Conservation (phyloP, 2,797 vertebrate species). For the Tapirus indicus region DNA sequence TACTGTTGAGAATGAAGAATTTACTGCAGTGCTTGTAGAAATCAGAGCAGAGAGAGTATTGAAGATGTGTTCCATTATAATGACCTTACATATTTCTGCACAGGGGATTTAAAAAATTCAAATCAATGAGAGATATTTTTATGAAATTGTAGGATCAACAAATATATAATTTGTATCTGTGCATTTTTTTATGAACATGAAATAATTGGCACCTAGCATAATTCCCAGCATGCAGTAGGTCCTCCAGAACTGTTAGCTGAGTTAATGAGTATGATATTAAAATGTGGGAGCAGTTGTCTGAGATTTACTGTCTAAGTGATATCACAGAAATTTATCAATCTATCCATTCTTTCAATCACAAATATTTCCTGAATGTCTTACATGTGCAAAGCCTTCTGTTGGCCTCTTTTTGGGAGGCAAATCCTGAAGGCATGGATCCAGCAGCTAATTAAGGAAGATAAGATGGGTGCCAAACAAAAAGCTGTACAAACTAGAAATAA, state of each 20-base stretch:
- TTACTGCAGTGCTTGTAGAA: background rate
- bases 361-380: background rate
- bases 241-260: conserved; percentile 20
- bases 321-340: background rate
- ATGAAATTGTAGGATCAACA: background rate
- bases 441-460: background rate
- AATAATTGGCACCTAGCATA: background rate
- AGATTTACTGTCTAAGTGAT: background rate
- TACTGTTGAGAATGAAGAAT: background rate
- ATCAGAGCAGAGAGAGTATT: background rate
- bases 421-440: background rate
- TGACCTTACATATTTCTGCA: background rate
- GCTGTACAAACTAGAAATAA: background rate
- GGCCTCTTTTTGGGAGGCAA: background rate
- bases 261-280: background rate
- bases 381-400: background rate
- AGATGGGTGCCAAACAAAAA: conserved; percentile 6
- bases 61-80: background rate
- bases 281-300: background rate
- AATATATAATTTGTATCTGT: background rate
- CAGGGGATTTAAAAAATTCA: background rate
- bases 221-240: background rate
- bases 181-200: background rate
- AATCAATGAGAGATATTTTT: conserved; percentile 33
- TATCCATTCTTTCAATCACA: background rate